Base-by-base conservation (phyloP, 2,113 vertebrate genomes). In the Hippocampus guttulatus region DNA sequence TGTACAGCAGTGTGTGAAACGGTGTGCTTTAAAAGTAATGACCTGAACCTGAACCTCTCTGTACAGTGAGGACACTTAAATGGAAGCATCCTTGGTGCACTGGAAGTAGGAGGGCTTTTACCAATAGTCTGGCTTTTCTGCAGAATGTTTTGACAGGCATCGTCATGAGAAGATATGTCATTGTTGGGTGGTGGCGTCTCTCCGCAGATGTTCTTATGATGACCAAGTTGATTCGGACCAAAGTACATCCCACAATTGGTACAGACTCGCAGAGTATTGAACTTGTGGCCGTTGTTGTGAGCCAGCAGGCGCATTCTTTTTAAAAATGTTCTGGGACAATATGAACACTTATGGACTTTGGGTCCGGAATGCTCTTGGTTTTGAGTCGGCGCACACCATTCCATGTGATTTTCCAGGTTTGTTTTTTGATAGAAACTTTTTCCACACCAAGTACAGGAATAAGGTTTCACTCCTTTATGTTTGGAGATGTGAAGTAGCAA, bases 391-490 rank as follows among this genome's bases (percentile, higher is more conserved):
- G 60, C 23, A 72, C 91, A 93, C 3, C 78, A 87, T 40, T 75
- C 64, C 30, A 51, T 15, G 71, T 93, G 92, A 69, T 75, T 25
- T 77, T 73, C 73, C 14, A 89, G 79, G 25, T 67, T 74, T 33
- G 83, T 61, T 15, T 83, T 60, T 40, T 82, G 75, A 55, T 81
- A 74, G 79, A 92, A 93, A 71, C 73, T 73, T 73, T 63, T 85
- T 71, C 85, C 89, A 85, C 92, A 93, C 11, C n/a, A 67, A 8
- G 38, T 25, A 58, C 92, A 93, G 10, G 82, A 73, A 67, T 84
- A 88, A 18, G 87, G 74, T 75, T 88, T 92, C 66, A 88, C 86
- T 40, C 89, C 91, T 25, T 88, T 88, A 70, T 93, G 92, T 64
- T 63, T 80, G 30, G 74, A 58, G 69, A 92, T 87, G 75, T 93